Conservation (phyloP, 1,140 invertebrate species). For the Zaprionus nigranus region DNA sequence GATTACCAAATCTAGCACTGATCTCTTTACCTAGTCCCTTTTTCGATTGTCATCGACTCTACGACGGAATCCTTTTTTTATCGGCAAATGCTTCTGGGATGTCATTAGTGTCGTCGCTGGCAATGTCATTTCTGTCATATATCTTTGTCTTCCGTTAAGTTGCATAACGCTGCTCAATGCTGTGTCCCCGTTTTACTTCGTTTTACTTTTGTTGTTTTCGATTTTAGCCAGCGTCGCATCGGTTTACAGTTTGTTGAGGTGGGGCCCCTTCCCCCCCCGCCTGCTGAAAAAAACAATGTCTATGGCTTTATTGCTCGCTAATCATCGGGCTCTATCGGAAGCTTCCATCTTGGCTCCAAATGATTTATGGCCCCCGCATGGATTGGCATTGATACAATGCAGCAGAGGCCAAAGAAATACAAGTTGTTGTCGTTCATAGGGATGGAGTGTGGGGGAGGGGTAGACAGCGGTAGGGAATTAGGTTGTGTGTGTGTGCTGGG, state of each 20-base stretch:
- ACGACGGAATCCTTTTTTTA: slow-evolving; percentile 3
- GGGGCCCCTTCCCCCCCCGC: too few species aligned
- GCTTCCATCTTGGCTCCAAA: slow-evolving; percentile 52
- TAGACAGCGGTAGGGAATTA: neutral
- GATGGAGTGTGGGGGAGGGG: neutral
- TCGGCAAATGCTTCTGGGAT: slow-evolving; percentile 2
- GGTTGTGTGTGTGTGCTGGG: slow-evolving; percentile 17
- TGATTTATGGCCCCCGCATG: slow-evolving; percentile 52
- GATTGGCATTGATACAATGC: slow-evolving; percentile 55
- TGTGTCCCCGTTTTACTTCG: neutral
- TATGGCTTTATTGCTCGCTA: slow-evolving; percentile 46
- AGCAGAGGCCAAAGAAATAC: slow-evolving; percentile 5
- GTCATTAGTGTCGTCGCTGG: slow-evolving; percentile 39
- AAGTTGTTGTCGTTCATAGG: neutral
- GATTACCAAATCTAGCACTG: too few species aligned
- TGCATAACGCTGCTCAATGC: slow-evolving; percentile 23
- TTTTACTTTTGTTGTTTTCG: slow-evolving; percentile 10
- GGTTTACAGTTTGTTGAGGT: slow-evolving; percentile 2
- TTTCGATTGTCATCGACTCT: neutral
- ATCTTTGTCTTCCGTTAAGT: slow-evolving; percentile 39
- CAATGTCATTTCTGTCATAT: slow-evolving; percentile 35
- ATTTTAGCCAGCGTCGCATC: neutral
- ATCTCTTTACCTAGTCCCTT: neutral
- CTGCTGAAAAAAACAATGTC: slow-evolving; percentile 18
- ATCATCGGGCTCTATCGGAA: slow-evolving; percentile 49